A percentile compares a stretch with the other conserved stretches of the same genome.
Conservation (phyloP, 2,888 invertebrate species). For the Apoda limacodes region DNA sequence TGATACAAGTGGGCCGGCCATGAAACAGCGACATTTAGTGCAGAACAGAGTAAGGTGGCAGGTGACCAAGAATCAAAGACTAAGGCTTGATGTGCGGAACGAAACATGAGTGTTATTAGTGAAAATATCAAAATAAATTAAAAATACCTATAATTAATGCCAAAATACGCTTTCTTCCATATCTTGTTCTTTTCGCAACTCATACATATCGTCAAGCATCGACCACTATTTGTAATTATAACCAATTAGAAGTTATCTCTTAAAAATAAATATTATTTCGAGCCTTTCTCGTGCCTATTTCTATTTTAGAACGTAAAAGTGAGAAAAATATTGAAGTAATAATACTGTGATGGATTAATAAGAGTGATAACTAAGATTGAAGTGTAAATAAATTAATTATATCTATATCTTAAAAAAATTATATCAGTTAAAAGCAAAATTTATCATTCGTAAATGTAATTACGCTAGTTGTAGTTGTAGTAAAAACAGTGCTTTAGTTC, state of each 20-base stretch:
- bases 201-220: constrained; percentile 63
- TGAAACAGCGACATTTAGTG: constrained; percentile 53
- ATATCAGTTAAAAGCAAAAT: too few species aligned
- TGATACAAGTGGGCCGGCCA: constrained; percentile 64
- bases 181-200: constrained; percentile 46
- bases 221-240: constrained; percentile 28
- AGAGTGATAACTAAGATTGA: constrained; percentile 42
- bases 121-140: constrained; percentile 23
- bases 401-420: too few species aligned
- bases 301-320: constrained; percentile 50
- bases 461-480: constrained; percentile 36
- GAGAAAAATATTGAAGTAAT: constrained; percentile 39
- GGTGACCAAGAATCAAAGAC: constrained; percentile 63
- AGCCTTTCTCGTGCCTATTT: constrained; percentile 65
- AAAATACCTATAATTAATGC: constrained; percentile 36
- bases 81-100: constrained; percentile 61
- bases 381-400: constrained; percentile 38
- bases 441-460: too few species aligned
- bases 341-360: constrained; percentile 52
- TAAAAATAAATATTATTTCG: constrained; percentile 37
- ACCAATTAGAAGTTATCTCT: not conserved
- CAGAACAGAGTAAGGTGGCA: constrained; percentile 55
- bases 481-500: too few species aligned
- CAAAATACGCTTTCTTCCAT: constrained; percentile 69
- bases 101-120: constrained; percentile 50